phyloP scores from a whole-genome alignment of 37 sponge, comb jelly and placozoan genomes.

The Aplysina aerophoba region DNA sequence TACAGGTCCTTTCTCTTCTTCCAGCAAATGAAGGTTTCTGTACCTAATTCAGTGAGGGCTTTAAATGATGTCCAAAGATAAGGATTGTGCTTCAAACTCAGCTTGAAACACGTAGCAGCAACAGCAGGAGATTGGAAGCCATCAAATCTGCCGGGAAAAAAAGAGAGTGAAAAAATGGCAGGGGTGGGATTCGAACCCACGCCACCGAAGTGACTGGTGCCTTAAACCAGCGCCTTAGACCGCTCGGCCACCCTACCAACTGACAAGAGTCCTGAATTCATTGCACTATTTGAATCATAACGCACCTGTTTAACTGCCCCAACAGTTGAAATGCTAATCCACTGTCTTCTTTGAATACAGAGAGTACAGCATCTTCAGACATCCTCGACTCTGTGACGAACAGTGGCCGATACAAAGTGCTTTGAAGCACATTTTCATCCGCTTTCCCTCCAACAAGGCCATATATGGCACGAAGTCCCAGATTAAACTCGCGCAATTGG shows the following conservation, averaged over 20 bases:
- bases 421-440: slow-evolving; percentile 12
- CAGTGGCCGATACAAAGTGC: neutral
- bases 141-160: neutral
- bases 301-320: slow-evolving; percentile 60
- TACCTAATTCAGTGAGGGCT: slow-evolving; percentile 73
- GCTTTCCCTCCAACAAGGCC: slow-evolving; percentile 39
- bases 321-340: slow-evolving; percentile 73
- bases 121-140: neutral
- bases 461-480: slow-evolving; percentile 49
- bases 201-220: slow-evolving; percentile 68
- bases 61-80: slow-evolving; percentile 87
- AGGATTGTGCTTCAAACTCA: slow-evolving; percentile 81
- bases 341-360: slow-evolving; percentile 45
- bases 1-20: neutral
- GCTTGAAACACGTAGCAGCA: slow-evolving; percentile 36
- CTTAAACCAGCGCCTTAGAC: slow-evolving; percentile 74
- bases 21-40: neutral
- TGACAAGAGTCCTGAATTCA: too few relatives aligned
- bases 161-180: slow-evolving; percentile 41
- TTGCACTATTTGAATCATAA: neutral
- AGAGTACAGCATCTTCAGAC: slow-evolving; percentile 39
- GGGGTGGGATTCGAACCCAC: slow-evolving; percentile 71
- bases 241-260: slow-evolving; percentile 63
- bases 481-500: slow-evolving; percentile 69
- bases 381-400: too few relatives aligned